Evolutionary conservation across 1,140 invertebrate species (phyloP).

Genomic region (Drosophila trapezifrons): DNA sequence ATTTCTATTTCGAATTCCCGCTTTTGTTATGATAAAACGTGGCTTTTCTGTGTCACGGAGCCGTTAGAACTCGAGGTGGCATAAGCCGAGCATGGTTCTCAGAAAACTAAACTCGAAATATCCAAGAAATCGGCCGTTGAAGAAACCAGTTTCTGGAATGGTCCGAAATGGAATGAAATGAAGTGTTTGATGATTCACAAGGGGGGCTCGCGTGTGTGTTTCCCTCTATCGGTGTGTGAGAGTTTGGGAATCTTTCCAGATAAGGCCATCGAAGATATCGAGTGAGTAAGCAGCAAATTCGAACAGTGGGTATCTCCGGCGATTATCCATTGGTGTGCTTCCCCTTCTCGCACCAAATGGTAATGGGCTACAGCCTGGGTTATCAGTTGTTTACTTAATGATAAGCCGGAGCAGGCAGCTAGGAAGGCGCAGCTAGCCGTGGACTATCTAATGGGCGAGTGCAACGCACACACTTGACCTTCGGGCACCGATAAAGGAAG

Average conservation of each 20-base stretch:
- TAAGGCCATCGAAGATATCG: conserved; percentile 21
- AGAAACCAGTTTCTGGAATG: conserved; percentile 37
- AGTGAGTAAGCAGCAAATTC: conserved; percentile 31
- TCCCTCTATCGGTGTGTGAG: conserved; percentile 2
- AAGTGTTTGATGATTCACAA: conserved; percentile 41
- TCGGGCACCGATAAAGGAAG: conserved; percentile 38
- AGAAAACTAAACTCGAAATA: conserved; percentile 29
- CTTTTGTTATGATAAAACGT: conserved; percentile 27
- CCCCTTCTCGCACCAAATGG: background rate
- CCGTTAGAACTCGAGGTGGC: conserved; percentile 25
- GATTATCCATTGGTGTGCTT: conserved; percentile 8
- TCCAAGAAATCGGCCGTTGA: conserved; percentile 6
- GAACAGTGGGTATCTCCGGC: background rate
- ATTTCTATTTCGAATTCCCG: conserved; percentile 6
- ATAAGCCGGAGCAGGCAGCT: conserved; percentile 20
- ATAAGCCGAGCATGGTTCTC: conserved; percentile 3
- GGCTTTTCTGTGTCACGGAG: conserved; percentile 15
- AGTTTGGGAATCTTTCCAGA: conserved; percentile 31
- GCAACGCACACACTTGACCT: conserved; percentile 64
- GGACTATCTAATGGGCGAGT: conserved; percentile 32
- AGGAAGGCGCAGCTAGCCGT: background rate
- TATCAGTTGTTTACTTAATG: conserved; percentile 31
- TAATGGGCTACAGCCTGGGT: background rate
- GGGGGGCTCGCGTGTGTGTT: conserved; percentile 4
- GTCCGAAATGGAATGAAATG: conserved; percentile 9